Evolutionary conservation across 2,888 invertebrate genomes (phyloP), one percentile per base, ranked within the genome.

Genomic region (Choreutis nemorana): DNA sequence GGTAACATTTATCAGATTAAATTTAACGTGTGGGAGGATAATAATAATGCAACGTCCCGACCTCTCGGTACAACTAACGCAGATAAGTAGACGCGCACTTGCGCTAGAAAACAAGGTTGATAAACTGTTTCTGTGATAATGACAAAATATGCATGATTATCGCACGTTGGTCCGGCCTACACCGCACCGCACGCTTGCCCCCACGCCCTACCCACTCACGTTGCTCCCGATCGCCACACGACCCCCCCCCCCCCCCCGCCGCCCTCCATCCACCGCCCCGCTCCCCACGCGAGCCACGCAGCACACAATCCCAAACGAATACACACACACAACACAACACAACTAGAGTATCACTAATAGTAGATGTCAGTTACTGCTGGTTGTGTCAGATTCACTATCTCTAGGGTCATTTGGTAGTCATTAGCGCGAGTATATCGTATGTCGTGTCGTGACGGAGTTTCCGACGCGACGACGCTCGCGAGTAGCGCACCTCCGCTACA

Each of bases 11-110:
- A 55, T 49, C 58, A 42, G 56, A 50, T 45, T 48, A 44, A 48
- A 55, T 44, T 48, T 43, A 53, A 60, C 56, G 63, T 54, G 68
- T 64, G 68, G 58, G 55, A 53, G 46, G 67, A 66, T 68, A 64
- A 64, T 64, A 66, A 55, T 62, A 64, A 64, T 50, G 52, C 42
- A 50, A 45, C 42, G 50, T 53, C 54, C 55, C 50, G 55, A 45
- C 39, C n/a, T n/a, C n/a, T 45, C 41, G 31, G 14, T 26, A 22
- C 23, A 26, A 11, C 4, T n/a, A 14, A 14, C 22, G n/a, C n/a
- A n/a, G n/a, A n/a, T n/a, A n/a, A n/a, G n/a, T n/a, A n/a, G 14
- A 13, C 22, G 31, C 40, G 30, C 12, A 26, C 15, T 24, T 28
- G 32, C 31, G 33, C 26, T 33, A 33, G 10, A 7, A n/a, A 14